Evolutionary conservation across 2,797 vertebrate genomes (phyloP), one percentile per base, ranked within the genome.

Genomic region (Cuniculus paca): DNA sequence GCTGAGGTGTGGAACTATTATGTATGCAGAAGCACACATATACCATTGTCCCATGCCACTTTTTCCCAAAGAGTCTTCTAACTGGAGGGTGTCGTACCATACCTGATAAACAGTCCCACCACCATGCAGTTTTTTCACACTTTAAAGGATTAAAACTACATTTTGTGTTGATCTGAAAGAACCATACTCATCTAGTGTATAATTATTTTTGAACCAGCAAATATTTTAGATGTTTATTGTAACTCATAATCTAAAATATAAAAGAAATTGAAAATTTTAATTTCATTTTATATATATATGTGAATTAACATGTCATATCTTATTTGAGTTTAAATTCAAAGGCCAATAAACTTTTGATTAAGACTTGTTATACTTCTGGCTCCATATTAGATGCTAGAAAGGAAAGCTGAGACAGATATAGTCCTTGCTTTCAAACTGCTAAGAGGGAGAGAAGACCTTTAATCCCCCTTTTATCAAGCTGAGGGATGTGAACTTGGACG

Each of bases 301-400:
- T 90, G 20, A 93, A 13, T 13, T 75, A 78, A 34, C 72, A 80
- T 52, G 60, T 63, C 36, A 65, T 45, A 81, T 84, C 91, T 70
- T 68, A n/a, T 31, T 65, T 83, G 24, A 77, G 50, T 84, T 88
- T 94, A 90, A 74, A 70, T 90, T 42, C 22, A 68, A 91, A 95
- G 58, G 13, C 11, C 36, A 83, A 54, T n/a, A 93, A 58, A 45
- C 26, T 50, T 94, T 81, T 42, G 80, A 34, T 75, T 65, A 81
- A 90, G 5, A 24, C 4, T 87, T 84, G 26, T 9, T 48, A 1
- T 93, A 20, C 34, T 83, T 28, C 28, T 52, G 48, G 13, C 2
- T 75, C 83, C 63, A 60, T 70, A 12, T n/a, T 50, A 79, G 31
- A 1, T 34, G 1, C 1, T 75, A 28, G 34, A 20, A 56, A 31